Evolutionary conservation across 2,113 vertebrate genomes (phyloP).

Genomic region (Bagarius yarrelli): DNA sequence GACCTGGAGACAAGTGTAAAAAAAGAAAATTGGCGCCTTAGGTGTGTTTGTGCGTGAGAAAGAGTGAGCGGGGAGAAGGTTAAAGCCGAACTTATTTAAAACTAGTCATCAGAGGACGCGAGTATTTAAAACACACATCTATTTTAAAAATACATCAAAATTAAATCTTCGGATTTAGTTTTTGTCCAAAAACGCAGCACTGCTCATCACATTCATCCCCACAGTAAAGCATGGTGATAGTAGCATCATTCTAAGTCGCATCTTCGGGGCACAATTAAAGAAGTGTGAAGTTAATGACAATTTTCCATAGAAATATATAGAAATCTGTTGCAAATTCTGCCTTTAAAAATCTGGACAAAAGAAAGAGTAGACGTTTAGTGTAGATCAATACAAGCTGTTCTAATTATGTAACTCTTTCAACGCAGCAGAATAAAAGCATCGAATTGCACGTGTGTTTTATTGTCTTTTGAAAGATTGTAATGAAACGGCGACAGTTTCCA

Average conservation of each 20-base stretch:
- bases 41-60: too few relatives aligned
- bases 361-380: not conserved
- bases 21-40: too few relatives aligned
- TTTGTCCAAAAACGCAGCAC: not conserved
- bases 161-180: not conserved
- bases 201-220: not conserved
- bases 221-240: not conserved
- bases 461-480: not conserved
- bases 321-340: not conserved
- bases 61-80: too few relatives aligned
- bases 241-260: not conserved
- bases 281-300: not conserved
- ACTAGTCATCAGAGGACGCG: too few relatives aligned
- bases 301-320: not conserved
- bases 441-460: not conserved
- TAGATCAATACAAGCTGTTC: too few relatives aligned
- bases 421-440: not conserved
- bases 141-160: too few relatives aligned
- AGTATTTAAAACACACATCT: too few relatives aligned
- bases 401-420: too few relatives aligned
- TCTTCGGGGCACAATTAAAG: too few relatives aligned
- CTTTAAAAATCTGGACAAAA: not conserved
- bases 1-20: too few relatives aligned
- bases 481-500: not conserved
- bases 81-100: too few relatives aligned